Evolutionary conservation across 2,797 vertebrate genomes (phyloP), one percentile per base, ranked within the genome.

Genomic region (Austrolebias charrua): DNA sequence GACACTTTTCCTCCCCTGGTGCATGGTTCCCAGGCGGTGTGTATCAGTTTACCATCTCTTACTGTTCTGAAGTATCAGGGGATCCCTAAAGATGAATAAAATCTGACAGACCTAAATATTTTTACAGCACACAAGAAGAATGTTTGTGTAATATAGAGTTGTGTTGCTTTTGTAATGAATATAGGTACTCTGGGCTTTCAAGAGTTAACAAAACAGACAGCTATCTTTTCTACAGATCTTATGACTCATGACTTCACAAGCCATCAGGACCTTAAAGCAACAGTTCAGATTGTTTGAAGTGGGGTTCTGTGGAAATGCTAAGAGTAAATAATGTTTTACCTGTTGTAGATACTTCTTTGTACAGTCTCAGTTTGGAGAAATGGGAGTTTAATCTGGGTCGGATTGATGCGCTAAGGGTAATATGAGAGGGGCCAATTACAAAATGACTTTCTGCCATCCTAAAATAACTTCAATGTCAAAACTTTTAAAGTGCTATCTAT

Each of bases 141-240:
- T 87, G 85, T 82, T 83, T 83, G 75, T 69, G 55, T 73, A 78
- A 86, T 87, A 86, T 85, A 66, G 68, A 60, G 84, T 85, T 88
- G 47, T 91, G 86, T 90, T 89, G 86, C 69, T 69, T 77, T 90
- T 88, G 89, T 71, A 88, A 87, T 68, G 55, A 87, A 89, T 86
- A 80, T 0, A 38, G 48, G 63, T 54, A 71, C 15, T 42, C 58
- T 54, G 51, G 44, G 16, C 46, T 76, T 73, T 74, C 64, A 68
- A 44, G 71, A 50, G 16, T 47, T 13, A 35, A 29, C 19, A 11
- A 49, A 65, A 63, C 48, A 60, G 24, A 19, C 61, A 51, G 44
- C 68, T 14, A 86, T 66, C 77, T 67, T 54, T 71, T 63, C 63
- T 57, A 24, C 38, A 75, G 42, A 82, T 78, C 76, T 79, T 16